Percentiles rank a stretch among this genome's conserved stretches.
Conservation (phyloP, 2,888 invertebrate species). For the Papilio gigon region DNA sequence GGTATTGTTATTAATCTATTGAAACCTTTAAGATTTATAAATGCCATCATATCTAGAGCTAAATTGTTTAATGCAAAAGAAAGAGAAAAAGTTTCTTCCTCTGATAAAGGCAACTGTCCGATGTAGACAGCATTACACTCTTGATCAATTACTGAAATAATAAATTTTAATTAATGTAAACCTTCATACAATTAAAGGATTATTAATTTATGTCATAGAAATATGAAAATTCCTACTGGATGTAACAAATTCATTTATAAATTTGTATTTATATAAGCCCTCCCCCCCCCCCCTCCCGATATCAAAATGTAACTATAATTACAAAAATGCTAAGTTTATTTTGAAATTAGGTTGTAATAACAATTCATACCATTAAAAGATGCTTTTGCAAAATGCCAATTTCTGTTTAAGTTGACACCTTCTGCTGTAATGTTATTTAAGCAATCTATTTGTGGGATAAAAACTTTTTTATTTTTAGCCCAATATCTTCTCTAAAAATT, state of each 20-base stretch:
- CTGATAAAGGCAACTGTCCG: constrained; percentile 61
- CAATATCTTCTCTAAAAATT: constrained; percentile 63
- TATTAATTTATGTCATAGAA: background rate
- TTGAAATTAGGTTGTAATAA: too few relatives aligned
- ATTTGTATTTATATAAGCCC: background rate
- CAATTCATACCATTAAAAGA: constrained; percentile 23
- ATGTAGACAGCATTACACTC: constrained; percentile 62
- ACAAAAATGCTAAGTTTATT: too few relatives aligned
- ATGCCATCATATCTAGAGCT: constrained; percentile 61
- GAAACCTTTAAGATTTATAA: constrained; percentile 69
- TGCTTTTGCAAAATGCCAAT: constrained; percentile 57
- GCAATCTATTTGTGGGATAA: constrained; percentile 58
- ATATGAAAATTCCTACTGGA: background rate
- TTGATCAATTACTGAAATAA: constrained; percentile 46
- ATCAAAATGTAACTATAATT: background rate
- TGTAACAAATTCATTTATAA: background rate
- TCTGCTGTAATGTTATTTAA: constrained; percentile 47
- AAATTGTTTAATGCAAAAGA: constrained; percentile 60
- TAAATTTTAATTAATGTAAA: background rate
- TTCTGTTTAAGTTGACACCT: constrained; percentile 69
- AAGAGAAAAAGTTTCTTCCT: constrained; percentile 64
- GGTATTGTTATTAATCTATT: constrained; percentile 65
- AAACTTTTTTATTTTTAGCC: constrained; percentile 64
- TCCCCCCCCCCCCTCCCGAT: too few relatives aligned
- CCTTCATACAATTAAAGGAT: background rate